Evolutionary conservation across 1,140 invertebrate species (phyloP).

Genomic region (Diabrotica undecimpunctata): DNA sequence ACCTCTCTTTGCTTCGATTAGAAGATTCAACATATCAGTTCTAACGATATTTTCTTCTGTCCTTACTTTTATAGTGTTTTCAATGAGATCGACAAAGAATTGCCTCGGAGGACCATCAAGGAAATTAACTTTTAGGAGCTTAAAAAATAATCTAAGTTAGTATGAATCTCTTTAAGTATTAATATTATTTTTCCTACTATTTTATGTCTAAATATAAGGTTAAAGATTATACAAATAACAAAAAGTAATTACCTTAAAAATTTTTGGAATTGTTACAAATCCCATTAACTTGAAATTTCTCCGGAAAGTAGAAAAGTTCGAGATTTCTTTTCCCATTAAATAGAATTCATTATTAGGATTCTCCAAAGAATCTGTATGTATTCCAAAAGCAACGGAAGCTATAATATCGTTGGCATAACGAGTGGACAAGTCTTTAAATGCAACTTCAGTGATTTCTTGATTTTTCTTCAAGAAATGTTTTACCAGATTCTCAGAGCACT

Average conservation of each 20-base stretch:
- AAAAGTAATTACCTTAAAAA: slow-evolving; percentile 25
- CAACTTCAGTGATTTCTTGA: slow-evolving; percentile 22
- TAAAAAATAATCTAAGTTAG: slow-evolving; percentile 19
- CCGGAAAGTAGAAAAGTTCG: slow-evolving; percentile 13
- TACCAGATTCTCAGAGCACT: slow-evolving; percentile 36
- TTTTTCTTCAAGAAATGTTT: slow-evolving; percentile 34
- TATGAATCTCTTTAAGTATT: too few relatives aligned
- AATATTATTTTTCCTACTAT: too few relatives aligned
- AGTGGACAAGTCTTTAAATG: slow-evolving; percentile 41
- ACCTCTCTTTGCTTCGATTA: slow-evolving; percentile 40
- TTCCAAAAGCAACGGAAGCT: slow-evolving; percentile 42
- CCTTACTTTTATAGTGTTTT: slow-evolving; percentile 37
- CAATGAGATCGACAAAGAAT: slow-evolving; percentile 24
- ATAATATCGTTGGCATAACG: slow-evolving; percentile 45
- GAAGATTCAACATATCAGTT: slow-evolving; percentile 46
- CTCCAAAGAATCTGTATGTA: slow-evolving; percentile 41
- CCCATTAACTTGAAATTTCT: slow-evolving; percentile 13
- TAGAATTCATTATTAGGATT: slow-evolving; percentile 43
- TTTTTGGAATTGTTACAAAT: background rate
- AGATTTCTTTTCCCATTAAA: slow-evolving; percentile 39
- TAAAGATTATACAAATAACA: too few relatives aligned
- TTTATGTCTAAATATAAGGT: too few relatives aligned
- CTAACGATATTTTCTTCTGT: slow-evolving; percentile 40
- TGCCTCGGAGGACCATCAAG: background rate
- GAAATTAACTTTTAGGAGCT: slow-evolving; percentile 6